Evolutionary conservation across 30 jellyfish, hydroid and myxozoan genomes (phyloP).

Genomic region (Nemopilema nomurai): DNA sequence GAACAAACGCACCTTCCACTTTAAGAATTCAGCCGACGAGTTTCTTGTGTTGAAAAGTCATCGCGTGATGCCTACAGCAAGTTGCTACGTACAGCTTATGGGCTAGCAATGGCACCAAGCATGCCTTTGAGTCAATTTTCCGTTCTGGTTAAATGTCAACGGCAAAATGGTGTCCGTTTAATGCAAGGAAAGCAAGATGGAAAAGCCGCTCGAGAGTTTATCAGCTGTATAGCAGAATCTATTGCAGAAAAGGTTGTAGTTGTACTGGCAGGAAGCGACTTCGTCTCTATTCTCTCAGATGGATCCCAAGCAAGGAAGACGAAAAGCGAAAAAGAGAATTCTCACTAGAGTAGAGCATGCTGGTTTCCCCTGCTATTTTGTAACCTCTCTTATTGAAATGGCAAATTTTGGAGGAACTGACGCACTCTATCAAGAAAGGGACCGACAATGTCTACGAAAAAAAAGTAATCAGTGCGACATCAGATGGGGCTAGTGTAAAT

Average conservation of each 20-base stretch:
- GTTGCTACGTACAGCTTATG: no score
- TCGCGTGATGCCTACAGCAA: no score
- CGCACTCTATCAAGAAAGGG: conserved; percentile 37
- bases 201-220: conserved; percentile 26
- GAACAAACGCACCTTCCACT: no score
- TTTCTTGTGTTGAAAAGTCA: no score
- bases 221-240: conserved; percentile 19
- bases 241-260: conserved; percentile 33
- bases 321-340: conserved; percentile 46
- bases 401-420: conserved; percentile 50
- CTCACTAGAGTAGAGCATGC: conserved; percentile 25
- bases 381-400: conserved; percentile 55
- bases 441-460: conserved; percentile 12
- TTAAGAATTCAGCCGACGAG: no score
- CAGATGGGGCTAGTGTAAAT: conserved; percentile 49
- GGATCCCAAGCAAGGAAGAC: conserved; percentile 69
- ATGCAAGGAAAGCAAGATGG: conserved; percentile 32
- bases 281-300: conserved; percentile 45
- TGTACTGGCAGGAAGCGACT: conserved; percentile 9
- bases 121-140: neutral
- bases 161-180: conserved; percentile 17
- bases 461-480: conserved; percentile 10
- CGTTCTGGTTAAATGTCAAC: conserved; percentile 21
- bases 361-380: conserved; percentile 51
- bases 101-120: conserved; percentile 4